These are phyloP conservation scores for Mechanitis mazaeus DNA, from an alignment of 2,888 invertebrate species.

Conservation along the genomic window DNA sequence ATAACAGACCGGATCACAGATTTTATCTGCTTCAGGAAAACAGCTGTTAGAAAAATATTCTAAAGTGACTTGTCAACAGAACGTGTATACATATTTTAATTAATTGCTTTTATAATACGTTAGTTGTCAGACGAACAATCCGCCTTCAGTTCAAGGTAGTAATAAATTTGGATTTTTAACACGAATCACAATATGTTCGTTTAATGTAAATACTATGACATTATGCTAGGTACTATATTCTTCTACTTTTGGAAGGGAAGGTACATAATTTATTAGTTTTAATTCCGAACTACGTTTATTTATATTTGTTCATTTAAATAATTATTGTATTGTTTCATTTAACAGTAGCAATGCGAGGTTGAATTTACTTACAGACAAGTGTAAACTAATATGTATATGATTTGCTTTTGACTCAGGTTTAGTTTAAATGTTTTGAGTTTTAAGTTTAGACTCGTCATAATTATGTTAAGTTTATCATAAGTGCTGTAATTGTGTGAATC, in stretches of 20 bases:
- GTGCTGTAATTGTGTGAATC: neutral
- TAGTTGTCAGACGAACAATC: neutral
- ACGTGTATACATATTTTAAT: neutral
- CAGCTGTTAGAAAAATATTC: slow-evolving; percentile 7
- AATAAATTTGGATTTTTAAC: too few relatives aligned
- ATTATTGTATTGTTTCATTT: neutral
- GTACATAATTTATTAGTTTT: neutral
- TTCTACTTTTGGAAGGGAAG: neutral
- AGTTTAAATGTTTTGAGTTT: slow-evolving; percentile 2
- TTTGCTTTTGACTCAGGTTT: slow-evolving; percentile 4
- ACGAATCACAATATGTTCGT: neutral
- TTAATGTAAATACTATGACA: neutral
- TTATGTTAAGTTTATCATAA: neutral
- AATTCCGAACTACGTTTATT: neutral
- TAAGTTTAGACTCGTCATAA: neutral
- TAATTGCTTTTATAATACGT: neutral
- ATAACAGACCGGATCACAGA: slow-evolving; percentile 35
- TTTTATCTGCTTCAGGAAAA: slow-evolving; percentile 45
- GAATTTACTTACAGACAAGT: slow-evolving; percentile 11
- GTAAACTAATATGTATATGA: slow-evolving; percentile 8
- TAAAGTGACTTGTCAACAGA: neutral
- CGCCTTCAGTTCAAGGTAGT: neutral
- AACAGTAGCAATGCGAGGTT: slow-evolving; percentile 4
- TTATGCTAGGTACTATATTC: neutral
- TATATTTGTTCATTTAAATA: neutral